Evolutionary conservation across 2,888 invertebrate genomes (phyloP).

Genomic region (Microlaimidae sp.): DNA sequence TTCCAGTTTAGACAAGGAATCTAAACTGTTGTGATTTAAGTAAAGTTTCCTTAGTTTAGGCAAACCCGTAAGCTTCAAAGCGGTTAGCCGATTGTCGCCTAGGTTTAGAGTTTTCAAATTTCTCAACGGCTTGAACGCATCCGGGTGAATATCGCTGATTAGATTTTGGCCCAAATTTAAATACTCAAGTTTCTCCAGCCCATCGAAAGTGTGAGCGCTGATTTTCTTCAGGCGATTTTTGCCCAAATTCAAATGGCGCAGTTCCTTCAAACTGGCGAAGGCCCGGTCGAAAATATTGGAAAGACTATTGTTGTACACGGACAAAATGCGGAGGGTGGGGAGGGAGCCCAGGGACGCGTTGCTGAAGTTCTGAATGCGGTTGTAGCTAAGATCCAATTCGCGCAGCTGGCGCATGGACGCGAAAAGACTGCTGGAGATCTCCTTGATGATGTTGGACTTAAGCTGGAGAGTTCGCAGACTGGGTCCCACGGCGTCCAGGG

Average conservation of each 20-base stretch:
- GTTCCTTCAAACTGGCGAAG: background rate
- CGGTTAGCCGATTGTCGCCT: conserved; percentile 34
- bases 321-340: conserved; percentile 29
- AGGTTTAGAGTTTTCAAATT: conserved; percentile 33
- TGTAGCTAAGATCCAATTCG: conserved; percentile 22
- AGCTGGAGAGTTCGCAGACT: conserved; percentile 20
- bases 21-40: conserved; percentile 29
- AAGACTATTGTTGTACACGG: conserved; percentile 36
- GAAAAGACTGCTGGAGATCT: conserved; percentile 21
- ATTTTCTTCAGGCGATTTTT: conserved; percentile 38
- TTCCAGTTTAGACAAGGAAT: conserved; percentile 3
- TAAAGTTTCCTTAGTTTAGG: conserved; percentile 23
- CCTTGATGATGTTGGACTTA: conserved; percentile 24
- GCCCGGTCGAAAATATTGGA: conserved; percentile 21
- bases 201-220: conserved; percentile 28
- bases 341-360: conserved; percentile 23
- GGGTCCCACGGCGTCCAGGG: conserved; percentile 18
- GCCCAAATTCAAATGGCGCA: conserved; percentile 33
- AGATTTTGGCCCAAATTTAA: conserved; percentile 20
- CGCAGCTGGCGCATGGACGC: conserved; percentile 18
- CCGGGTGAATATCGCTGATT: conserved; percentile 21
- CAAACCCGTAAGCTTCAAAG: conserved; percentile 19
- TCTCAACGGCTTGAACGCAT: conserved; percentile 23
- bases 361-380: background rate
- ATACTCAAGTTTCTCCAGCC: conserved; percentile 31